Evolutionary conservation across 2,113 vertebrate genomes (phyloP).

Genomic region (Anoplopoma fimbria): DNA sequence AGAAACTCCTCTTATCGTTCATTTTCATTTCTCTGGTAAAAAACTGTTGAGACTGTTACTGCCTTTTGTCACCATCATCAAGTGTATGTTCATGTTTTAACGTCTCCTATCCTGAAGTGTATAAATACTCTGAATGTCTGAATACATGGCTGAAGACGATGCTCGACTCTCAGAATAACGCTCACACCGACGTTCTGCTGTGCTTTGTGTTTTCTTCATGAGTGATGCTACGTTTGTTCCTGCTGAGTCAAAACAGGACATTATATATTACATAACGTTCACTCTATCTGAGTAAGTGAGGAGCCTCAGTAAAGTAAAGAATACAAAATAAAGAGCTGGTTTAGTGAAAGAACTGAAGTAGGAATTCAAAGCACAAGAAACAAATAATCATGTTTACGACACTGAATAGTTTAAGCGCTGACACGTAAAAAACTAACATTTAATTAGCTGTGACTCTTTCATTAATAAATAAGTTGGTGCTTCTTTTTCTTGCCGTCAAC

Average conservation of each 20-base stretch:
- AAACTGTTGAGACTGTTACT: conserved; percentile 68
- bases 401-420: no score
- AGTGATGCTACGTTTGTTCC: not conserved
- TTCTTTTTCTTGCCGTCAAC: no score
- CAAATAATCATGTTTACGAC: no score
- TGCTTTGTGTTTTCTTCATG: conserved; percentile 48
- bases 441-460: not conserved
- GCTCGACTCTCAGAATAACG: conserved; percentile 45
- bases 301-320: not conserved
- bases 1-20: not conserved
- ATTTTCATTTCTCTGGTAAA: conserved; percentile 21
- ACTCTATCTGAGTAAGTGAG: not conserved
- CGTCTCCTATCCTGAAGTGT: not conserved
- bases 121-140: not conserved
- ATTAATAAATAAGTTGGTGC: no score
- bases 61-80: conserved; percentile 20
- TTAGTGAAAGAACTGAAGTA: not conserved
- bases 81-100: conserved; percentile 29
- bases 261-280: conserved; percentile 6
- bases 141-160: not conserved
- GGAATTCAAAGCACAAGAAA: no score
- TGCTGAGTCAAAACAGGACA: conserved; percentile 7
- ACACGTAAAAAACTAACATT: no score
- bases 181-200: conserved; percentile 51
- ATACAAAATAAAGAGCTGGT: no score